Evolutionary conservation across 2,797 vertebrate species (phyloP).

Genomic region (Melanotaenia maccullochi): DNA sequence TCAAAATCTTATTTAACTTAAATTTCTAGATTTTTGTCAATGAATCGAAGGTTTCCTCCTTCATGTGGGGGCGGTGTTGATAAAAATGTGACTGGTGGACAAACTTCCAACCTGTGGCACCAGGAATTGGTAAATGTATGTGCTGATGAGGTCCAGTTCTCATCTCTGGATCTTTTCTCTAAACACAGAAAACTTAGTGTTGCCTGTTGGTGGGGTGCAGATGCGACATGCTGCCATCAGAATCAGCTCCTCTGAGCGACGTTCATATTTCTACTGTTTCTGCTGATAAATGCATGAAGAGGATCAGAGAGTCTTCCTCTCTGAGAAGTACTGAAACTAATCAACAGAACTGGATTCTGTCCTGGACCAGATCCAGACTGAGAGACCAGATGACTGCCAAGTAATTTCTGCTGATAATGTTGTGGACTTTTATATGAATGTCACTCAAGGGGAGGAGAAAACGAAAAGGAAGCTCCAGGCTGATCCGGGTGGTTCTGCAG

Average conservation of each 20-base stretch:
- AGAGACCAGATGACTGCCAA: too few relatives aligned
- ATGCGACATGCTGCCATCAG: neutral
- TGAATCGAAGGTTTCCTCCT: too few relatives aligned
- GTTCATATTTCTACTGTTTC: neutral
- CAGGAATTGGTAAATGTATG: too few relatives aligned
- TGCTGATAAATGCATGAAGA: neutral
- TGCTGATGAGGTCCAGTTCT: too few relatives aligned
- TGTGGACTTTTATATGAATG: neutral
- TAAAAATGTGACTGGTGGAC: too few relatives aligned
- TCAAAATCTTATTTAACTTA: too few relatives aligned
- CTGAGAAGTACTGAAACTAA: neutral
- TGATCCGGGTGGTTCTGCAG: neutral
- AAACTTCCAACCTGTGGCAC: too few relatives aligned
- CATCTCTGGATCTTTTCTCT: too few relatives aligned
- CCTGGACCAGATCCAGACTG: constrained; percentile 1
- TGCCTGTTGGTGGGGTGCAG: neutral
- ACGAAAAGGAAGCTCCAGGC: neutral
- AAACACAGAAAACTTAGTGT: too few relatives aligned
- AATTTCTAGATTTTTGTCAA: too few relatives aligned
- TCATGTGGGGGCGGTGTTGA: too few relatives aligned
- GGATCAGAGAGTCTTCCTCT: neutral
- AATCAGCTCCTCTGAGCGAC: neutral
- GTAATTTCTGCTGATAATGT: neutral
- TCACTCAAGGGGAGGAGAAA: constrained; percentile 12
- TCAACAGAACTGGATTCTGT: neutral